A percentile compares a stretch with the other conserved stretches of the same genome.
Conservation (phyloP, 2,888 invertebrate species). For the Drosophila anomalata region DNA sequence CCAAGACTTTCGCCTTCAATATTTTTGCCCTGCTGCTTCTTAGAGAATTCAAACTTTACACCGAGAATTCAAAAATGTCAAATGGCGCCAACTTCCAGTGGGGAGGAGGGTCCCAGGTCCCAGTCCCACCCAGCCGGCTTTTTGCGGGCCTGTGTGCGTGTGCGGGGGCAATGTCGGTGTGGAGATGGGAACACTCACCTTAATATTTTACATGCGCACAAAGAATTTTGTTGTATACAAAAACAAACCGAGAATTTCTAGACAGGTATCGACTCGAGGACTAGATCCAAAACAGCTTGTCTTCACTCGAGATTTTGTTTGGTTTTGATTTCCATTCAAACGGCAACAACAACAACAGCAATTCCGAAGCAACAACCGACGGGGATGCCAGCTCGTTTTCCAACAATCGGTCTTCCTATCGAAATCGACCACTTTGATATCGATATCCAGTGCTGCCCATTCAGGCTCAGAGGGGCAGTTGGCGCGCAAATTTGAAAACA, state of each 20-base stretch:
- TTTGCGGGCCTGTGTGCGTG: conserved; percentile 11
- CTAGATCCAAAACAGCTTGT: conserved; percentile 16
- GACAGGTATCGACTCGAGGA: conserved; percentile 23
- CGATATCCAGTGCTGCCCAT: conserved; percentile 5
- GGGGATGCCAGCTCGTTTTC: not conserved
- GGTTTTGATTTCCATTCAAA: conserved; percentile 17
- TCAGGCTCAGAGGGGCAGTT: not conserved
- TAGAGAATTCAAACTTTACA: not conserved
- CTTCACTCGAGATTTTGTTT: conserved; percentile 1
- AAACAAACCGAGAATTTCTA: conserved; percentile 47
- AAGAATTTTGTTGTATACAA: conserved; percentile 53
- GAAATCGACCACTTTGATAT: not conserved
- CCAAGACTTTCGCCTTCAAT: conserved; percentile 32
- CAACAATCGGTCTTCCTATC: not conserved
- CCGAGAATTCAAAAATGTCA: conserved; percentile 7
- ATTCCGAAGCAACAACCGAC: not conserved
- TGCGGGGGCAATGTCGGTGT: not conserved
- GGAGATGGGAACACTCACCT: conserved; percentile 22
- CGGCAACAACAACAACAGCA: conserved; percentile 6
- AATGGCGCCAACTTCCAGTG: conserved; percentile 19
- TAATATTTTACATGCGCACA: conserved; percentile 51
- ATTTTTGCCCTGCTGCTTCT: not conserved
- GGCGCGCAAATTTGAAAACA: not conserved
- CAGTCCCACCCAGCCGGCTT: conserved; percentile 27
- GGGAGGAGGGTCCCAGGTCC: not conserved